Conservation (phyloP, 2,888 invertebrate species). For the Dryobotodes eremita region DNA sequence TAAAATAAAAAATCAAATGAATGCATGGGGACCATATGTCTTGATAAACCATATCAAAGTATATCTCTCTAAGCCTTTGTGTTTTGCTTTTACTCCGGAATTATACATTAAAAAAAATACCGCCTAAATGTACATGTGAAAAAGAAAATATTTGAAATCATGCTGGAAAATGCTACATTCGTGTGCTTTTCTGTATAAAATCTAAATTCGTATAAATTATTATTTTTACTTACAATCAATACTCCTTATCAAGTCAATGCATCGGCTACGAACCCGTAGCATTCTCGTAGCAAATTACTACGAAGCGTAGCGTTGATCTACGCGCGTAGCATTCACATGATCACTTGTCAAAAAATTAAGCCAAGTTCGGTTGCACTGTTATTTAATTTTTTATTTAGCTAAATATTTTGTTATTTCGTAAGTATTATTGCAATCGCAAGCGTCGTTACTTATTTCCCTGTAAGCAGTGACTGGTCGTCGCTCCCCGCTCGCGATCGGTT, state of each 20-base stretch:
- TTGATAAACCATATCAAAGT: not conserved
- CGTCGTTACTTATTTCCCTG: constrained; percentile 74
- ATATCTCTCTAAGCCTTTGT: not conserved
- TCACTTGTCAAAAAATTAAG: constrained; percentile 40
- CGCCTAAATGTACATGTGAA: not conserved
- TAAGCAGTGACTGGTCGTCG: constrained; percentile 79
- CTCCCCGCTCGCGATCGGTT: constrained; percentile 74
- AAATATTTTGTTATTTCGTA: constrained; percentile 37
- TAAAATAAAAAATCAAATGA: not conserved
- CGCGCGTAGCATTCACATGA: constrained; percentile 45
- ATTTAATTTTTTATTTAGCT: not conserved
- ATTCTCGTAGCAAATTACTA: constrained; percentile 56
- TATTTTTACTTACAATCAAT: constrained; percentile 62
- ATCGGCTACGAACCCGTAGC: constrained; percentile 55
- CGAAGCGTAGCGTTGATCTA: constrained; percentile 56
- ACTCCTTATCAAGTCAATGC: constrained; percentile 51
- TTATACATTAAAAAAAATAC: not conserved
- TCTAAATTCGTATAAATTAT: constrained; percentile 16
- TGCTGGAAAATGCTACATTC: not conserved
- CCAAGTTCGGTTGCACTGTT: constrained; percentile 28
- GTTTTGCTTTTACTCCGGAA: not conserved
- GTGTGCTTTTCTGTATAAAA: not conserved
- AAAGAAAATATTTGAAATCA: not conserved
- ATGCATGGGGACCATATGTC: not conserved
- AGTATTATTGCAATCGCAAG: constrained; percentile 51